Evolutionary conservation across 2,888 invertebrate species (phyloP), one percentile per base, ranked within the genome.

Genomic region (Drymonia ruficornis): DNA sequence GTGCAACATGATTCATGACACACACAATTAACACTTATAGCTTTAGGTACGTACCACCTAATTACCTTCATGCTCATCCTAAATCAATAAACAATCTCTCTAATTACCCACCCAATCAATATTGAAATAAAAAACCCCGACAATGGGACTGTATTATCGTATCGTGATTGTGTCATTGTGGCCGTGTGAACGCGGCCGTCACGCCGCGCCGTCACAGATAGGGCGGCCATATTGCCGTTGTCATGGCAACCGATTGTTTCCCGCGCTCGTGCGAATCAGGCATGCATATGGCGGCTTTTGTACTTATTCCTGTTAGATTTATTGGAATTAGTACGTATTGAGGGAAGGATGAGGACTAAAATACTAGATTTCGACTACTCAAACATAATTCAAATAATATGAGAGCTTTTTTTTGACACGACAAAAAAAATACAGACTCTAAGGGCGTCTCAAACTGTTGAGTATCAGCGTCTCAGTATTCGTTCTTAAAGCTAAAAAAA

Each of bases 111-210:
- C 49, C 52, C 55, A 66, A 64, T 67, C 63, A 66, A 59, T 56
- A 18, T 29, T 36, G 55, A 53, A 49, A 56, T 29, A 51, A 65
- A 55, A 65, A 55, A 49, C 29, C 38, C 49, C 48, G 51, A 48
- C 47, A 48, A 48, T 31, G 40, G 18, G 38, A 56, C 60, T 52
- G 58, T 61, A 61, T 65, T 64, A 67, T 53, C 57, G 53, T 64
- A 67, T 53, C 57, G 53, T 65, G 64, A 70, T 72, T 72, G 68
- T 70, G 48, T 60, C 60, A 70, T 73, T 75, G 72, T 72, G 57
- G 49, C 46, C 67, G 69, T 73, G 72, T 56, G 72, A 72, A 63
- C 29, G 59, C 59, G 64, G 61, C 62, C 64, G 66, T 47, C 66
- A 70, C 63, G 46, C 66, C 67, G 23, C 63, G 46, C 66, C 67